Evolutionary conservation across 2,797 vertebrate species (phyloP), one percentile per base, ranked within the genome.

Genomic region (Ptychobarbus kaznakovi): DNA sequence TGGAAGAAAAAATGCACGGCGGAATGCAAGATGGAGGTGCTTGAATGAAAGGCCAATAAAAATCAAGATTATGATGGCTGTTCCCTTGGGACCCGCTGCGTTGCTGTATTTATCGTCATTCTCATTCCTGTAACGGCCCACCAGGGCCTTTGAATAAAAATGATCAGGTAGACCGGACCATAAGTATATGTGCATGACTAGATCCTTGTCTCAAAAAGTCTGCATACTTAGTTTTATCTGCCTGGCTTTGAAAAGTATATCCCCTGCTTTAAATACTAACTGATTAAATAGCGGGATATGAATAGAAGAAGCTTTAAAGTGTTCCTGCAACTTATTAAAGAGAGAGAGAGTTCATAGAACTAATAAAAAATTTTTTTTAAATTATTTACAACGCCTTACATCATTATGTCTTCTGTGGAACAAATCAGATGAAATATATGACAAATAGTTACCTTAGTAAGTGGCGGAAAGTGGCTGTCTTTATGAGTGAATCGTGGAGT

Each of bases 181-280:
- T 80, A 87, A 89, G 80, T 79, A 87, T 89, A 73, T 88, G 72
- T 66, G 83, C 85, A 85, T 66, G 90, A 90, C 81, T 86, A 79
- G 35, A 77, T 70, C 80, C 58, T 46, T 25, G 61, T 84, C 66
- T 77, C 10, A 70, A 83, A 81, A 53, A 42, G 66, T 58, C 86
- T 81, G 76, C 70, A 82, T 72, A 53, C 56, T 80, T 85, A 35
- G 38, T 73, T 70, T 79, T 79, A 86, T 88, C 81, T 87, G 83
- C 74, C 85, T 81, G 85, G 87, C 87, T 91, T 89, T 90, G 86
- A 91, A 89, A 91, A 91, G 90, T 93, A 93, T 90, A 90, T 90
- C 85, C n/a, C 70, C 88, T 86, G 89, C 92, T 94, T 93, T 93
- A 93, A 93, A 94, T 93, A 92, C 93, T 92, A 93, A 93, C 91